Evolutionary conservation across 1,140 invertebrate genomes (phyloP).

Genomic region (Venustaconcha ellipsiformis): DNA sequence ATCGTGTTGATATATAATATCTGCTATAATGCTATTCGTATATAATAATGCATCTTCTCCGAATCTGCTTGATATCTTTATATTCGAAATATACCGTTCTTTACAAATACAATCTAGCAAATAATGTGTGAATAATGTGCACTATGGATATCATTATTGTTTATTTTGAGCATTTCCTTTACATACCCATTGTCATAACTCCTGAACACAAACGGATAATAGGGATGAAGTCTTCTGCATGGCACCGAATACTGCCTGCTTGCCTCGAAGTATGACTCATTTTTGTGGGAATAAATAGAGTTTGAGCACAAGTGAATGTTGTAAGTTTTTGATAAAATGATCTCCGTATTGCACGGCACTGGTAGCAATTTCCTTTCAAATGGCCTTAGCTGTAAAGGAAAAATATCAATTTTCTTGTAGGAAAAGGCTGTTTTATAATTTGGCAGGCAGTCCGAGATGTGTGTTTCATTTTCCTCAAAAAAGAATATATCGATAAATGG

Average conservation of each 20-base stretch:
- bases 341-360: slow-evolving; percentile 47
- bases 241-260: slow-evolving; percentile 1
- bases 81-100: too few relatives aligned
- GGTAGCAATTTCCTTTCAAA: slow-evolving; percentile 48
- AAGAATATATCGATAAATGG: slow-evolving; percentile 65
- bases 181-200: too few relatives aligned
- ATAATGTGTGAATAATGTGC: too few relatives aligned
- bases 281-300: slow-evolving; percentile 39
- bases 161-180: too few relatives aligned
- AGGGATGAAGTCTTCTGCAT: slow-evolving; percentile 10
- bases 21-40: too few relatives aligned
- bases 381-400: slow-evolving; percentile 46
- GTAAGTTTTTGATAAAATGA: slow-evolving; percentile 41
- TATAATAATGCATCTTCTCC: too few relatives aligned
- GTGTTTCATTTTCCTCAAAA: slow-evolving; percentile 52
- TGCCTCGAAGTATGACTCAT: slow-evolving; percentile 18
- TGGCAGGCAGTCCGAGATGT: slow-evolving; percentile 52
- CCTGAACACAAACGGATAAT: slow-evolving; percentile 15
- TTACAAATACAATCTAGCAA: too few relatives aligned
- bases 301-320: slow-evolving; percentile 41
- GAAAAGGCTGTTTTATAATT: slow-evolving; percentile 37
- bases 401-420: slow-evolving; percentile 46
- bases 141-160: too few relatives aligned
- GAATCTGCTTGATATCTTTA: too few relatives aligned
- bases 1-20: too few relatives aligned